Evolutionary conservation across 2,888 invertebrate species (phyloP), one percentile per base, ranked within the genome.

Genomic region (Macrostomum cliftonense): DNA sequence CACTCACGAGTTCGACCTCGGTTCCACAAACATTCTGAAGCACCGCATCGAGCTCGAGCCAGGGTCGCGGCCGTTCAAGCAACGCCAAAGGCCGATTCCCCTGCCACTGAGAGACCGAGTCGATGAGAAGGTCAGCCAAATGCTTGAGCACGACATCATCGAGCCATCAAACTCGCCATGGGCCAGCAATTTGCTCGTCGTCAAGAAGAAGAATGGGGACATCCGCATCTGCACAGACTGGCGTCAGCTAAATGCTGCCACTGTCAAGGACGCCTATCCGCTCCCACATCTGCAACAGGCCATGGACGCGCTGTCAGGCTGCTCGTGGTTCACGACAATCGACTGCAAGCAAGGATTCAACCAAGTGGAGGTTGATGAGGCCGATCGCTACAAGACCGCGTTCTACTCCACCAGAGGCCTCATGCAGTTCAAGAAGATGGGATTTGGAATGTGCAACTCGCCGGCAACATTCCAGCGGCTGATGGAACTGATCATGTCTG

Each of bases 201-300:
- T 28, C 28, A 4, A 9, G 28, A 28, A 28, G 9, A 28, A 54
- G 17, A 28, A 9, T 9, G 28, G 28, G 5, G 28, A 28, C 28
- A 28, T 28, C 28, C 28, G 28, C 28, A 4, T 28, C 4, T 28
- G 28, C 28, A 28, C 28, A 4, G 28, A 28, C 28, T 28, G 28
- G 28, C 28, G 28, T 28, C 28, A 28, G 28, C 9, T 28, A 9
- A 28, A 28, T 9, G 28, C 28, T 28, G 28, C 9, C n/a, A 54
- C 55, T 1, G 42, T 53, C n/a, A 54, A 56, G 43, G 53, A 58
- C 37, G 21, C 50, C 1, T 55, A 52, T 45, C 48, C 52, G 1
- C 42, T 57, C 9, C 55, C 57, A 9, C 39, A 54, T 2, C 45
- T 56, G 12, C 53, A 58, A n/a, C 56, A 57, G n/a, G 36, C 53